A percentile compares a stretch with the other conserved stretches of the same genome.
These are phyloP conservation scores for Calidris pygmaea DNA, from an alignment of 2,113 vertebrate genomes.

Conservation along the genomic window DNA sequence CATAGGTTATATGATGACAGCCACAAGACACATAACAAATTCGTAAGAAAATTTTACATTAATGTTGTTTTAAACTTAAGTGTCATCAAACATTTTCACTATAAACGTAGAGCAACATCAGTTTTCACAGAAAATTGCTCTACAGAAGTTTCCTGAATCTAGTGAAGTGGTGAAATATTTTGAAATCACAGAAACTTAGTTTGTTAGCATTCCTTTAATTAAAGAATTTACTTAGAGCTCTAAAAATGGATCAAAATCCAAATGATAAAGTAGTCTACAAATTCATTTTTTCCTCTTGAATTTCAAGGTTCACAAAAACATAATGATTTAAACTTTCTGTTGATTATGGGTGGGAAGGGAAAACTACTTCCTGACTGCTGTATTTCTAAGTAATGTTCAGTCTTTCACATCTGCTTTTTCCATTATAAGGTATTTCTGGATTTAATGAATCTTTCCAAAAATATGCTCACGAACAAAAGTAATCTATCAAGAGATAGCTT, in stretches of 20 bases:
- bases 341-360: not conserved
- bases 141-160: not conserved
- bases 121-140: not conserved
- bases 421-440: not conserved
- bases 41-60: not conserved
- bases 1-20: not conserved
- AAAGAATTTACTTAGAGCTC: not conserved
- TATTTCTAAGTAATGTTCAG: not conserved
- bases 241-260: not conserved
- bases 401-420: conserved; percentile 1
- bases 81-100: not conserved
- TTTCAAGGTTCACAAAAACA: not conserved
- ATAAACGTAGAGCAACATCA: not conserved
- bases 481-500: not conserved
- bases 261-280: not conserved
- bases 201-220: not conserved
- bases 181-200: not conserved
- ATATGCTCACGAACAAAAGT: not conserved
- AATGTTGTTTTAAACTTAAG: not conserved
- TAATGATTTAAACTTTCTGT: not conserved
- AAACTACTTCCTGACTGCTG: not conserved
- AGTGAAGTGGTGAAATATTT: not conserved
- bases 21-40: not conserved
- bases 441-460: conserved; percentile 4
- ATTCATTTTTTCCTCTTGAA: not conserved